phyloP scores from a whole-genome alignment of 2,888 invertebrate species.

The Bruchidius siliquastri region DNA sequence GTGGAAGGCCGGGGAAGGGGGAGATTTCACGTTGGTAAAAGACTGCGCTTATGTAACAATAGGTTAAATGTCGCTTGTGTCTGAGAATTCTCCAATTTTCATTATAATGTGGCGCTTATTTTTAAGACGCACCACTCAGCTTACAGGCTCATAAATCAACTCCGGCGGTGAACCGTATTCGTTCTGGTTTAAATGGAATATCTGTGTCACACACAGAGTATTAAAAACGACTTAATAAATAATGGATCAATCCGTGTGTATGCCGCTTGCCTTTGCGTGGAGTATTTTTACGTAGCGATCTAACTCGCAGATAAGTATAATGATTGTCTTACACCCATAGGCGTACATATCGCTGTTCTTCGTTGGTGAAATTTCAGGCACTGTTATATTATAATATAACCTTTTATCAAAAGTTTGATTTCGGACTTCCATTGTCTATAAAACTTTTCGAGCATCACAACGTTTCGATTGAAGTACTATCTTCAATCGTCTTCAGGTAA shows the following conservation, averaged over 20 bases:
- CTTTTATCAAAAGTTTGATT: no score
- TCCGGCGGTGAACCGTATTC: not conserved
- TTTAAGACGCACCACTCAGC: not conserved
- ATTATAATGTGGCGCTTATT: not conserved
- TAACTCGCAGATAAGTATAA: conserved; percentile 39
- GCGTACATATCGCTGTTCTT: not conserved
- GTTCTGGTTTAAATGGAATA: not conserved
- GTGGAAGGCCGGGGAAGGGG: no score
- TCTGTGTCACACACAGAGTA: conserved; percentile 11
- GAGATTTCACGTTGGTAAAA: no score
- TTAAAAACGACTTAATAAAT: conserved; percentile 46
- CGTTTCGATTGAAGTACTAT: no score
- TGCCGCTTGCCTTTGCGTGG: conserved; percentile 34
- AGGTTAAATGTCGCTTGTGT: no score
- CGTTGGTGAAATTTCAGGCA: no score
- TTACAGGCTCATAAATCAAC: not conserved
- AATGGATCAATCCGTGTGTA: conserved; percentile 37
- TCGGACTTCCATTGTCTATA: no score
- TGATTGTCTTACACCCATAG: conserved; percentile 38
- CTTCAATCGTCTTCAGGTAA: no score
- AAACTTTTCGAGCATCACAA: no score
- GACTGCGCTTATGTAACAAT: no score
- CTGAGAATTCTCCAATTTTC: not conserved
- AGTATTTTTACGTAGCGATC: conserved; percentile 35
- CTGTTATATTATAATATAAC: no score